Conservation (phyloP, 2,888 invertebrate genomes). For the Lasioglossum calceatum region DNA sequence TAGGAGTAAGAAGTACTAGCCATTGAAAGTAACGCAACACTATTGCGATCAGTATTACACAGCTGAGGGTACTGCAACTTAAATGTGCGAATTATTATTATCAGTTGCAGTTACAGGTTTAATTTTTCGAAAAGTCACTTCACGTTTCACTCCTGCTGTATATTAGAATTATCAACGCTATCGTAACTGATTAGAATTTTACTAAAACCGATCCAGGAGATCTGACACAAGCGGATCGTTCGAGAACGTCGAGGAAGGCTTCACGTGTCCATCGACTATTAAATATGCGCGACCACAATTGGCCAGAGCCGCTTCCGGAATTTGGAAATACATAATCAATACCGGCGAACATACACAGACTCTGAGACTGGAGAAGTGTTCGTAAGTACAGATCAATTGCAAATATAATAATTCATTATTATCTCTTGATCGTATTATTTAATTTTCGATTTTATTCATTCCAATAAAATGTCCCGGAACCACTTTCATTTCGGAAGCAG, state of each 20-base stretch:
- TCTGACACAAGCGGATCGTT: slow-evolving; percentile 87
- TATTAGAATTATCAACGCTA: neutral
- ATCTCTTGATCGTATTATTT: neutral
- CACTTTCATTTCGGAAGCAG: neutral
- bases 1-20: neutral
- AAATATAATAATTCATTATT: neutral
- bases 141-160: neutral
- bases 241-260: slow-evolving; percentile 88
- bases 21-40: neutral
- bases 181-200: neutral
- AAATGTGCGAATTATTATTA: neutral
- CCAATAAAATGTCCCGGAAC: neutral
- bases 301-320: slow-evolving; percentile 91
- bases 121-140: neutral
- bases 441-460: neutral
- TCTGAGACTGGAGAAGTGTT: slow-evolving; percentile 91
- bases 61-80: neutral
- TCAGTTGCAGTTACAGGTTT: neutral
- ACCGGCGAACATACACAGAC: slow-evolving; percentile 94
- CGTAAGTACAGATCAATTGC: slow-evolving; percentile 85
- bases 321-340: slow-evolving; percentile 95
- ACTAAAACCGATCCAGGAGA: slow-evolving; percentile 84
- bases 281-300: slow-evolving; percentile 93
- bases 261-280: slow-evolving; percentile 92
- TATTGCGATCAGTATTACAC: neutral